Evolutionary conservation across 2,113 vertebrate genomes (phyloP).

Genomic region (Campylomormyrus tamandua): DNA sequence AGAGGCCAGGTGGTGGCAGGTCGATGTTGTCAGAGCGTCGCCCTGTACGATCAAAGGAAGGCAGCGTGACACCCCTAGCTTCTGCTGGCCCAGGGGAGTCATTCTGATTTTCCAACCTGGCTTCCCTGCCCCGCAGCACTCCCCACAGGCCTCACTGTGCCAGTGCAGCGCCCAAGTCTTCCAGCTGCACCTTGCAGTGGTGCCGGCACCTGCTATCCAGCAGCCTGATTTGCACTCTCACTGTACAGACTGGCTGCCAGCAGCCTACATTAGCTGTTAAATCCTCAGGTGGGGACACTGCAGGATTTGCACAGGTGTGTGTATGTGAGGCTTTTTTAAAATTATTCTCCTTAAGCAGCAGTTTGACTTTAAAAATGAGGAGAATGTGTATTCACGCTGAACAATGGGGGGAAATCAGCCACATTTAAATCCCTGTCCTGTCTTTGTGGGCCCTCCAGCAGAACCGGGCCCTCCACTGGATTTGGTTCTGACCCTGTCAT

Average conservation of each 20-base stretch:
- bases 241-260: conserved; percentile 55
- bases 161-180: conserved; percentile 44
- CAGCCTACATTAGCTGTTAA: conserved; percentile 45
- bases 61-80: not conserved
- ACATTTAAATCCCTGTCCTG: not conserved
- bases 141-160: not conserved
- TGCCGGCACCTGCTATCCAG: conserved; percentile 40
- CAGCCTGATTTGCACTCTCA: conserved; percentile 58
- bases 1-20: not conserved
- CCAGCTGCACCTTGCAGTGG: conserved; percentile 25
- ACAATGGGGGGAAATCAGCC: not conserved
- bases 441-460: not conserved
- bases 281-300: conserved; percentile 7
- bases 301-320: conserved; percentile 19
- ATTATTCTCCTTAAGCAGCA: not conserved
- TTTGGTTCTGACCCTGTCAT: not conserved
- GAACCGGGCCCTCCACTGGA: not conserved
- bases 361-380: not conserved
- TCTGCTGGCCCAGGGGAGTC: not conserved
- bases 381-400: not conserved
- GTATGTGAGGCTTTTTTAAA: not conserved
- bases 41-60: not conserved
- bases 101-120: not conserved
- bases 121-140: not conserved
- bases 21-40: not conserved